phyloP scores from a whole-genome alignment of 2,888 invertebrate species.

The Hemicrepidius hirtus region DNA sequence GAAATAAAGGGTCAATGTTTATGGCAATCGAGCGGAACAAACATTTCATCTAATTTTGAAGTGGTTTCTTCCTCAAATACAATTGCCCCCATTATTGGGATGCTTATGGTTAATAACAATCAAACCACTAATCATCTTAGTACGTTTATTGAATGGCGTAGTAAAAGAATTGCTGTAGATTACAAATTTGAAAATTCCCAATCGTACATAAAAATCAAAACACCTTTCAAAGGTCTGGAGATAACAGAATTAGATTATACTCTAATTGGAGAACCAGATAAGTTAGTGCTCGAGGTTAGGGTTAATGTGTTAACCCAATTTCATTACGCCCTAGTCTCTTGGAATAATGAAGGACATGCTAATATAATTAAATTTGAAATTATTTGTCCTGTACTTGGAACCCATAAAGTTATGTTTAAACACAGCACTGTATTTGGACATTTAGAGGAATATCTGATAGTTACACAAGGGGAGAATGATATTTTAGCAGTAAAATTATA shows the following conservation, averaged over 20 bases:
- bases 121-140: conserved; percentile 47
- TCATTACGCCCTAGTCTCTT: conserved; percentile 51
- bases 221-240: conserved; percentile 58
- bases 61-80: conserved; percentile 53
- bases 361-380: conserved; percentile 49
- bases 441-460: conserved; percentile 53
- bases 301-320: conserved; percentile 55
- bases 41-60: conserved; percentile 52
- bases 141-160: conserved; percentile 52
- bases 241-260: conserved; percentile 54
- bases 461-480: conserved; percentile 52
- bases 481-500: conserved; percentile 41
- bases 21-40: conserved; percentile 49
- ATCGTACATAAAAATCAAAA: conserved; percentile 54
- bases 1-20: conserved; percentile 52
- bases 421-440: conserved; percentile 55
- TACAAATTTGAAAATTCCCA: conserved; percentile 55
- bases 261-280: conserved; percentile 48
- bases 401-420: conserved; percentile 54
- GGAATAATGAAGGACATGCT: conserved; percentile 41
- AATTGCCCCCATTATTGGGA: conserved; percentile 53
- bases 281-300: conserved; percentile 51
- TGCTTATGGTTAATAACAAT: conserved; percentile 50
- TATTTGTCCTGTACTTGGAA: conserved; percentile 56
- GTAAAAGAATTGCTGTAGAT: conserved; percentile 46